Percentiles rank a stretch among this genome's conserved stretches.
These are phyloP conservation scores for Lagenorhynchus albirostris DNA, from an alignment of 2,113 vertebrate species.

Conservation along the genomic window DNA sequence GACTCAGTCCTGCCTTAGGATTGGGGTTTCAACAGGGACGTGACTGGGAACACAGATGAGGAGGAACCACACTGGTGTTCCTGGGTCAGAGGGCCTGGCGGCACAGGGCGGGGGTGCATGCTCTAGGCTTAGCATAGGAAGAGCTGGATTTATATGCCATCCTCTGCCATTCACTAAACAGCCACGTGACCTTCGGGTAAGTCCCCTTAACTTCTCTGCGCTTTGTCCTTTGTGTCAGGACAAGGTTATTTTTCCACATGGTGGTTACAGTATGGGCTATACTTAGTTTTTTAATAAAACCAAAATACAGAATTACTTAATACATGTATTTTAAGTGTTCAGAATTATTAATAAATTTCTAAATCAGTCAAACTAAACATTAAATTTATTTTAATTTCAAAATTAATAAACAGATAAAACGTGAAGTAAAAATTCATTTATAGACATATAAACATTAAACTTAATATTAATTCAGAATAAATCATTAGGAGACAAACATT, in stretches of 20 bases:
- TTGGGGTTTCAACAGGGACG: not conserved
- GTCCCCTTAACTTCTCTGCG: not conserved
- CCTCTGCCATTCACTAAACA: not conserved
- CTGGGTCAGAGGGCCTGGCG: not conserved
- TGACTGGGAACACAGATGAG: not conserved
- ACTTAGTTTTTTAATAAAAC: not conserved
- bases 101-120: not conserved
- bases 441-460: not conserved
- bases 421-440: not conserved
- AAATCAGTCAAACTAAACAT: not conserved
- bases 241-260: not conserved
- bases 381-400: not conserved
- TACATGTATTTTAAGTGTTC: not conserved
- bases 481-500: not conserved
- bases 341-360: not conserved
- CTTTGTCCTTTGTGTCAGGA: not conserved
- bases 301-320: not conserved
- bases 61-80: not conserved
- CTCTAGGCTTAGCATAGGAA: not conserved
- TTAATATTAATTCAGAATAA: not conserved
- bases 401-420: conserved; percentile 3
- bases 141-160: not conserved
- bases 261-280: too few relatives aligned
- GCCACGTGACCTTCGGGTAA: not conserved
- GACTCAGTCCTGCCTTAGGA: not conserved